These are phyloP conservation scores for Centruroides sculpturatus DNA, from an alignment of 1,140 invertebrate genomes.

Conservation along the genomic window DNA sequence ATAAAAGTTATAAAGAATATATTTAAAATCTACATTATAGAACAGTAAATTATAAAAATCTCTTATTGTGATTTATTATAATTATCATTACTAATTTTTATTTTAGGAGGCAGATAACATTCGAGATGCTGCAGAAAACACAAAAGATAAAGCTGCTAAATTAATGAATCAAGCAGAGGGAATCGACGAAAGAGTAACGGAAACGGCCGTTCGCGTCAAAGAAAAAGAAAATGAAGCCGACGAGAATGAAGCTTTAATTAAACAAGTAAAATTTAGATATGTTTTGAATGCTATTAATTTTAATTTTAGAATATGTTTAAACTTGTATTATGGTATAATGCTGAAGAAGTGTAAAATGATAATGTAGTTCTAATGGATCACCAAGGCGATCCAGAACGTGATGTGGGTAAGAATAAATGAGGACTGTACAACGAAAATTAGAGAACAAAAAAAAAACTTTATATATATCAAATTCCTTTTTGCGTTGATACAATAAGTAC, in stretches of 20 bases:
- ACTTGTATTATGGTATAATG: neutral
- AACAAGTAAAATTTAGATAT: conserved; percentile 37
- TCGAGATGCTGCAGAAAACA: conserved; percentile 52
- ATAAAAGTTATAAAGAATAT: no score
- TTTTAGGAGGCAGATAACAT: conserved; percentile 56
- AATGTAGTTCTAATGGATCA: no score
- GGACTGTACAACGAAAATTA: no score
- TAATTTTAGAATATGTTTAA: neutral
- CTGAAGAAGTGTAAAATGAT: neutral
- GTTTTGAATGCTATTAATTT: no score
- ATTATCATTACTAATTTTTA: conserved; percentile 9
- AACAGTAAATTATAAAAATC: no score
- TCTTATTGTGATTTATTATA: no score
- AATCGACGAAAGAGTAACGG: conserved; percentile 50
- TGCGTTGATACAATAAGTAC: no score
- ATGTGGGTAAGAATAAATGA: no score
- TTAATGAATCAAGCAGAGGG: conserved; percentile 61
- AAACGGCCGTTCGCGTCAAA: conserved; percentile 50
- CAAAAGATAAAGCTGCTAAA: conserved; percentile 53
- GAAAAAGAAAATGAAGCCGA: conserved; percentile 54
- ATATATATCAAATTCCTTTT: no score
- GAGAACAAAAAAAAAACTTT: no score
- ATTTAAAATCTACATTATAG: no score
- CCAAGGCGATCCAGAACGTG: no score
- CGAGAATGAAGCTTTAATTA: conserved; percentile 53